Percentiles rank a stretch among this genome's conserved stretches.
These are phyloP conservation scores for Ichneumoninae sp. DNA, from an alignment of 2,888 invertebrate genomes.

Conservation along the genomic window DNA sequence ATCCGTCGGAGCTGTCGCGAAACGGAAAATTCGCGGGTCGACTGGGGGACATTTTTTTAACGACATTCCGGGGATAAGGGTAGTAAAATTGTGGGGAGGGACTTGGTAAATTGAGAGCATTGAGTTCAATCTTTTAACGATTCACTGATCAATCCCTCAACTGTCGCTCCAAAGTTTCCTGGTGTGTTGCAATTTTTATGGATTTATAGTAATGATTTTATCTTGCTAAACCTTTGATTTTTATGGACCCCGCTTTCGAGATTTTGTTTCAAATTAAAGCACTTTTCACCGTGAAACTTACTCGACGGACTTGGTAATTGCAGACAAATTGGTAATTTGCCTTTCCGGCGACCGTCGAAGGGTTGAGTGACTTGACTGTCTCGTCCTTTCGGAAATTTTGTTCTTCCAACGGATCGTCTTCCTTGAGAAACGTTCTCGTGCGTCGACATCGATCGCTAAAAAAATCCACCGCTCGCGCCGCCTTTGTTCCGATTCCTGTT, in stretches of 20 bases:
- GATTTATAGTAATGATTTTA: neutral
- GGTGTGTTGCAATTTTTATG: neutral
- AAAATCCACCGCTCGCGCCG: neutral
- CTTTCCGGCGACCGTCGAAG: neutral
- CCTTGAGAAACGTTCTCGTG: neutral
- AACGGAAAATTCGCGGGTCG: constrained; percentile 4
- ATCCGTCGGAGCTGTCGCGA: constrained; percentile 26
- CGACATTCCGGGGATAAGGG: neutral
- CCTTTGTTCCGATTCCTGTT: constrained; percentile 20
- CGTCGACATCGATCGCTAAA: neutral
- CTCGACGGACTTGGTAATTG: neutral
- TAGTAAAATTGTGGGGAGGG: neutral
- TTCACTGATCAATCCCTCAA: neutral
- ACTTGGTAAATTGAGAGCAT: constrained; percentile 1
- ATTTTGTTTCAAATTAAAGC: neutral
- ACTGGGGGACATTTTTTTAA: neutral
- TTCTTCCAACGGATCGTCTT: neutral
- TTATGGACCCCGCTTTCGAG: neutral
- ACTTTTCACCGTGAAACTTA: neutral
- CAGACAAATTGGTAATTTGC: neutral
- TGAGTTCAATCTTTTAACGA: neutral
- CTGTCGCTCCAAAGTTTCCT: neutral
- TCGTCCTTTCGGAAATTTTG: neutral
- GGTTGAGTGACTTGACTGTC: neutral
- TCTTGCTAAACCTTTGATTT: neutral